These are phyloP conservation scores for Microcebus lehilahytsara DNA, from an alignment of 2,113 vertebrate species.

Conservation along the genomic window DNA sequence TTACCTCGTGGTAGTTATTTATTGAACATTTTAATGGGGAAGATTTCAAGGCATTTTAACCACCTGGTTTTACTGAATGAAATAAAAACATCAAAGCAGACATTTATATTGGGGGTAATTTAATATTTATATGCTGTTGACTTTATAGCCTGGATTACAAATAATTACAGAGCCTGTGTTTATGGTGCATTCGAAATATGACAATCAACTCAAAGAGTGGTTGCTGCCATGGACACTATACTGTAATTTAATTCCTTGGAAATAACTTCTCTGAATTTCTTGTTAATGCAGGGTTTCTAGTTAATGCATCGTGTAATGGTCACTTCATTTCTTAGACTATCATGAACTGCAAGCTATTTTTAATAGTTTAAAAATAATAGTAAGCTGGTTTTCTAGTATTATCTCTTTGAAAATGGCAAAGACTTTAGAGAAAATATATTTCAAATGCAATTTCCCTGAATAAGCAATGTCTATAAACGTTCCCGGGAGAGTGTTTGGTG, in stretches of 20 bases:
- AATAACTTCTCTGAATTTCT: conserved; percentile 12
- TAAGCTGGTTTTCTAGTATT: background rate
- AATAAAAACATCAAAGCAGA: conserved; percentile 71
- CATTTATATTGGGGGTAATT: conserved; percentile 47
- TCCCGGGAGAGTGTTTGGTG: background rate
- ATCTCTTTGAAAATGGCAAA: background rate
- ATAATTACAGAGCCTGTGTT: conserved; percentile 39
- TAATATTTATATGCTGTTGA: conserved; percentile 68
- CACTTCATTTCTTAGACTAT: background rate
- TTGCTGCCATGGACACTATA: background rate
- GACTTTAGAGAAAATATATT: background rate
- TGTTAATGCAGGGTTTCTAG: background rate
- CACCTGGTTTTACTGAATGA: conserved; percentile 41
- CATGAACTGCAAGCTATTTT: background rate
- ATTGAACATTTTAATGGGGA: background rate
- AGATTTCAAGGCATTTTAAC: conserved; percentile 50
- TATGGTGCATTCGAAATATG: background rate
- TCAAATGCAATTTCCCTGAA: background rate
- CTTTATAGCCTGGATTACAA: conserved; percentile 35
- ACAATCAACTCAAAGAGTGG: background rate
- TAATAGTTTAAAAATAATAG: conserved; percentile 25
- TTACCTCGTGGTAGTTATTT: background rate
- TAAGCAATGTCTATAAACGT: background rate
- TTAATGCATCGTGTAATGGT: background rate
- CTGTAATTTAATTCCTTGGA: conserved; percentile 19